Evolutionary conservation across 2,797 vertebrate genomes (phyloP).

Genomic region (Arnoldichthys spilopterus): DNA sequence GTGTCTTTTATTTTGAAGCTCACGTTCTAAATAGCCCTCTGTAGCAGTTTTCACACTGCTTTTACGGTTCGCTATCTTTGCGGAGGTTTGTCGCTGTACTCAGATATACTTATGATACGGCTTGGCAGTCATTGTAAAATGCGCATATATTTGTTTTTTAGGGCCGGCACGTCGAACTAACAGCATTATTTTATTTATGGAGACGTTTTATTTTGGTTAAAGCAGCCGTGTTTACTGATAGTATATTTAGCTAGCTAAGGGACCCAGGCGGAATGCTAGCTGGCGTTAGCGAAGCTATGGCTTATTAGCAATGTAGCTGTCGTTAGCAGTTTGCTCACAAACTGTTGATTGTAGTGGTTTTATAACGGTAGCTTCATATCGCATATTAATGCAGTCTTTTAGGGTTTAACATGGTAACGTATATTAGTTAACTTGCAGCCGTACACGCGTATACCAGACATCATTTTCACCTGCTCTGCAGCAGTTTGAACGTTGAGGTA

Average conservation of each 20-base stretch:
- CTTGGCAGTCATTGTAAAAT: not conserved
- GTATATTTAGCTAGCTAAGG: no score
- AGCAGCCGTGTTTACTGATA: not conserved
- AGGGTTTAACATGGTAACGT: not conserved
- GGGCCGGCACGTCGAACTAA: not conserved
- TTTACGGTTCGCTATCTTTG: slow-evolving; percentile 42
- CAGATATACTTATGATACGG: slow-evolving; percentile 9
- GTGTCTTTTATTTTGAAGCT: slow-evolving; percentile 56
- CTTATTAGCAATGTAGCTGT: not conserved
- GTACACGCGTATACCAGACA: no score
- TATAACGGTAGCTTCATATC: not conserved
- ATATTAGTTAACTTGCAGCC: not conserved
- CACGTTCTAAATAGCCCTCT: not conserved
- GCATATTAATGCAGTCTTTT: not conserved
- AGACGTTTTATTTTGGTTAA: not conserved
- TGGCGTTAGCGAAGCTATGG: not conserved
- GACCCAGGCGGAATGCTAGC: not conserved
- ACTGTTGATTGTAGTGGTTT: not conserved
- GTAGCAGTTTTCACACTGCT: slow-evolving; percentile 13
- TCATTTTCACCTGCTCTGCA: not conserved
- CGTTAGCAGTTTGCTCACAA: not conserved
- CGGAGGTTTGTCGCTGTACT: slow-evolving; percentile 51
- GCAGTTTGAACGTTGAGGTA: not conserved
- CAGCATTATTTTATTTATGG: not conserved
- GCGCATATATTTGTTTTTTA: not conserved